A percentile compares a stretch with the other conserved stretches of the same genome.
These are phyloP conservation scores for Bombus difficillimus DNA, from an alignment of 1,140 invertebrate species.

Conservation along the genomic window DNA sequence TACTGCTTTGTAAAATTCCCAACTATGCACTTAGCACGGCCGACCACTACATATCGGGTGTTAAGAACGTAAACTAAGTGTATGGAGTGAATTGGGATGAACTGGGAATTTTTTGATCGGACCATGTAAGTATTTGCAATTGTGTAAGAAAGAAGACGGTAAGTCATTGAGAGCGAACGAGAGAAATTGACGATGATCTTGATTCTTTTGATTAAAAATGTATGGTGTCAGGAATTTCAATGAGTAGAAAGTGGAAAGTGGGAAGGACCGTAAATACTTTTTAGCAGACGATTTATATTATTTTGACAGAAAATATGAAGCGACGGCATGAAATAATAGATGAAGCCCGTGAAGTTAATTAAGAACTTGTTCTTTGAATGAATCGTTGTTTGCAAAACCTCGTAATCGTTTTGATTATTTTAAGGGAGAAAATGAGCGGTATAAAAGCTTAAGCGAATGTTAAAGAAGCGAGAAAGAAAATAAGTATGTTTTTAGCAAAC, in stretches of 20 bases:
- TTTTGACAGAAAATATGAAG: background rate
- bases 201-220: too few relatives aligned
- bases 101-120: too few relatives aligned
- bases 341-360: background rate
- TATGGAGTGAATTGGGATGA: background rate
- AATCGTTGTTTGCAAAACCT: background rate
- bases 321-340: background rate
- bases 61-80: conserved; percentile 3
- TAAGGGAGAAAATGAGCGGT: background rate
- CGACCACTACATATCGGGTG: conserved; percentile 48
- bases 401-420: background rate
- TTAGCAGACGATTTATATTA: background rate
- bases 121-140: too few relatives aligned
- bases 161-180: too few relatives aligned
- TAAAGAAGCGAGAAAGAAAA: background rate
- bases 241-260: background rate
- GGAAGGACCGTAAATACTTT: background rate
- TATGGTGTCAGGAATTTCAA: background rate
- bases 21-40: conserved; percentile 71
- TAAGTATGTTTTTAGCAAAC: background rate
- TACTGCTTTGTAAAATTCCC: conserved; percentile 75
- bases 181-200: too few relatives aligned
- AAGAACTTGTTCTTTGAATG: background rate
- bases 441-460: background rate
- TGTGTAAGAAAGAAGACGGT: too few relatives aligned